Conservation (phyloP, 1,140 invertebrate species). For the Magallana angulata region DNA sequence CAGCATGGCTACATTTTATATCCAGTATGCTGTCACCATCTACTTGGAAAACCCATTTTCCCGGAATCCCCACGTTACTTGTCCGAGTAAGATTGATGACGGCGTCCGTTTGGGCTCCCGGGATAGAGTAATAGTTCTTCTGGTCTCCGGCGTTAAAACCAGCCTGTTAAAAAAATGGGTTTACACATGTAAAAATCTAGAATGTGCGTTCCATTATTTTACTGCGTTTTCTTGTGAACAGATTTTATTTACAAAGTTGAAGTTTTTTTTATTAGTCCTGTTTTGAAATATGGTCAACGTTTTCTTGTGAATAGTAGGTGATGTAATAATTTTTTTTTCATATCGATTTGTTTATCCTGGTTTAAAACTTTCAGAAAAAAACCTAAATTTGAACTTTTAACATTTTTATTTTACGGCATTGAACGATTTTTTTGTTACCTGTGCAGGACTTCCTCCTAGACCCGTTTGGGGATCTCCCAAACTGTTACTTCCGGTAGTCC, state of each 20-base stretch:
- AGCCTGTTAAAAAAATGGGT: slow-evolving; percentile 58
- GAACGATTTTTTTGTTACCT: slow-evolving; percentile 55
- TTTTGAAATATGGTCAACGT: too few species aligned
- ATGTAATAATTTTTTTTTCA: too few species aligned
- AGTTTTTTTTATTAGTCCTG: not conserved
- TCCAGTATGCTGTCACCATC: slow-evolving; percentile 58
- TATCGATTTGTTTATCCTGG: too few species aligned
- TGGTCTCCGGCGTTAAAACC: slow-evolving; percentile 70
- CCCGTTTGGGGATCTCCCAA: slow-evolving; percentile 64
- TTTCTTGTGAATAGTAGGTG: too few species aligned
- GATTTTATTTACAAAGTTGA: not conserved
- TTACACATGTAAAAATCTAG: not conserved
- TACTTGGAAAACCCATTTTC: slow-evolving; percentile 69
- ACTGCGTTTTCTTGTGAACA: not conserved
- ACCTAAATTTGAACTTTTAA: not conserved
- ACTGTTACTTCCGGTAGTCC: slow-evolving; percentile 74
- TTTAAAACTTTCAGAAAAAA: too few species aligned
- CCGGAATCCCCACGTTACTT: slow-evolving; percentile 66
- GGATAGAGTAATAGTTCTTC: slow-evolving; percentile 62
- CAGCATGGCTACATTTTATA: slow-evolving; percentile 57
- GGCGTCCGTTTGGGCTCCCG: slow-evolving; percentile 62
- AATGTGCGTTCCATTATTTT: too few species aligned
- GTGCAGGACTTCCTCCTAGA: slow-evolving; percentile 66
- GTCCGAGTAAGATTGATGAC: slow-evolving; percentile 68
- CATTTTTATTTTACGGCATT: not conserved